A percentile compares a stretch with the other conserved stretches of the same genome.
These are phyloP conservation scores for Rhopalosiphum maidis DNA, from an alignment of 1,140 invertebrate genomes.

Conservation along the genomic window DNA sequence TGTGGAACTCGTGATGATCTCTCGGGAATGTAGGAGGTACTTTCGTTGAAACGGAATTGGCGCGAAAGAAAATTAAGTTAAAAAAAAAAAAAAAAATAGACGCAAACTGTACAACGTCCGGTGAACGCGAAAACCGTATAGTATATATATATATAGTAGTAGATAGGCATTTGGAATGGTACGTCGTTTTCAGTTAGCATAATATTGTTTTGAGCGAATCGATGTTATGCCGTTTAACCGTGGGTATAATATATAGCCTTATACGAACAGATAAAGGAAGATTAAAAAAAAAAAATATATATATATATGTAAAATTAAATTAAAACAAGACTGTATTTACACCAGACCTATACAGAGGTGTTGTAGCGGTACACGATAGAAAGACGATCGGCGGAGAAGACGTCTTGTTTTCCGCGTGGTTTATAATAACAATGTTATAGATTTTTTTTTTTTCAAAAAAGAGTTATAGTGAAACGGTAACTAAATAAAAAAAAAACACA, in stretches of 20 bases:
- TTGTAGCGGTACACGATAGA: not conserved
- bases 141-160: not conserved
- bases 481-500: constrained; percentile 21
- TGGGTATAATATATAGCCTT: not conserved
- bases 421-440: not conserved
- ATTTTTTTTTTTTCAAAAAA: not conserved
- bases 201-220: not conserved
- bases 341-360: not conserved
- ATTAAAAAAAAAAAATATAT: constrained; percentile 8
- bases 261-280: constrained; percentile 39
- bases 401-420: not conserved
- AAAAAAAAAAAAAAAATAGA: not conserved
- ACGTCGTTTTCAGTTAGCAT: not conserved
- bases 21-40: not conserved
- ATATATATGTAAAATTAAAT: constrained; percentile 7
- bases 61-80: not conserved
- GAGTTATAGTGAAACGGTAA: constrained; percentile 29
- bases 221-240: not conserved
- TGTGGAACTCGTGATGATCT: not conserved
- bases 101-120: not conserved
- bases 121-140: not conserved
- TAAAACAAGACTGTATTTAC: constrained; percentile 30
- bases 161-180: constrained; percentile 28
- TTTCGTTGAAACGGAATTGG: not conserved
- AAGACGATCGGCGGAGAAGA: not conserved